Evolutionary conservation across 2,888 invertebrate genomes (phyloP).

Genomic region (Polietes domitor): DNA sequence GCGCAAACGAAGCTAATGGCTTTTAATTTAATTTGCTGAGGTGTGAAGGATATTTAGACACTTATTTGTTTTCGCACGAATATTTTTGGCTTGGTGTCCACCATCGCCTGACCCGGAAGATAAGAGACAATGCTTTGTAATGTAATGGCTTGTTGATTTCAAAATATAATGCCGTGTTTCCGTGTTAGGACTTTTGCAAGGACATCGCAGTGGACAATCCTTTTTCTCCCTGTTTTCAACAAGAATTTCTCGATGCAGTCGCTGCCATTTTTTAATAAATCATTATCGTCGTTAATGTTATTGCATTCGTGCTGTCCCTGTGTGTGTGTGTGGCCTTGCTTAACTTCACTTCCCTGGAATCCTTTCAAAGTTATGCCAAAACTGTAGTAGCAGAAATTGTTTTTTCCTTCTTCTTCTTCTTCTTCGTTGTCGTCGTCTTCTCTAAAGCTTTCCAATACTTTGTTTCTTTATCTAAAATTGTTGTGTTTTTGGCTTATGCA

Average conservation of each 20-base stretch:
- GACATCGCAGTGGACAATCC: too few species aligned
- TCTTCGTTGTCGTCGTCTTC: not conserved
- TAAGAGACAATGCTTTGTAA: too few species aligned
- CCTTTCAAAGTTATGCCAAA: constrained; percentile 55
- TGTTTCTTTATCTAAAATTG: constrained; percentile 58
- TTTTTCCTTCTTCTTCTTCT: too few species aligned
- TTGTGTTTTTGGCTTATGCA: constrained; percentile 63
- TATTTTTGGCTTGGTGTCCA: not conserved
- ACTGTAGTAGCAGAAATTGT: not conserved
- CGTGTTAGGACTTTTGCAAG: too few species aligned
- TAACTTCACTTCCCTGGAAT: not conserved
- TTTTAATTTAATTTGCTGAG: constrained; percentile 64
- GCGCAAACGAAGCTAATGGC: constrained; percentile 47
- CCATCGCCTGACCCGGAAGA: too few species aligned
- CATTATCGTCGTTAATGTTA: not conserved
- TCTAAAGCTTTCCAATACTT: constrained; percentile 13
- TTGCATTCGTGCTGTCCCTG: not conserved
- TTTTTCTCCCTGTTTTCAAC: too few species aligned
- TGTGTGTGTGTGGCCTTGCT: constrained; percentile 8
- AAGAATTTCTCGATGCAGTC: too few species aligned
- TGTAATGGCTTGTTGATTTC: too few species aligned
- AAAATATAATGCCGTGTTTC: too few species aligned
- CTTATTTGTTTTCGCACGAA: not conserved
- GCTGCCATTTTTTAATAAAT: too few species aligned
- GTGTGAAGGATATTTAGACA: constrained; percentile 18